Base-by-base conservation (phyloP, 2,888 invertebrate species). In the Andrena fulva region DNA sequence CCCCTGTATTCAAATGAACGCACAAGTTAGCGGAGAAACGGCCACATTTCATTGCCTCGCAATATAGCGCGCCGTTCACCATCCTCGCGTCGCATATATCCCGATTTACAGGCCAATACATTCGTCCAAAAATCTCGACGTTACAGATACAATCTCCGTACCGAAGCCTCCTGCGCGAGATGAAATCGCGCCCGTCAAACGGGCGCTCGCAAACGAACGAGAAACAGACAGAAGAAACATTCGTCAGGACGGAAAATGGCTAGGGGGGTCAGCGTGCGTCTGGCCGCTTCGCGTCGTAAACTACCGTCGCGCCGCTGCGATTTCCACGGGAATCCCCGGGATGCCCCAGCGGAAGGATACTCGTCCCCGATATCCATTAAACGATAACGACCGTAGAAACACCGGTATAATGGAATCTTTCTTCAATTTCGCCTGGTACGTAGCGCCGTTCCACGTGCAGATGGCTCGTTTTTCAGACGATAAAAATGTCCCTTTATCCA, bases 401-500 rank as follows among this genome's bases (percentile, higher is more conserved):
- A 50, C 71, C 42, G 20, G 60, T 69, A 29, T 54, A 80, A 82
- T 71, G 59, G 82, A 75, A 75, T 81, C 52, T 75, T 52, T 63
- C 60, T 70, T n/a, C 52, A 56, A 74, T 82, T 80, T 52, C 52
- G 12, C 8, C 33, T 31, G 10, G n/a, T n/a, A 20, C 33, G 35
- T 60, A 64, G 59, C 35, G 16, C 8, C 42, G 75, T 3, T 10
- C 42, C 24, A 10, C 29, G 31, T 31, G 60, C 52, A 20, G 50
- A 66, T 35, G 48, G 67, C 48, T 54, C 74, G 50, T 64, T 75
- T 75, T 64, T 59, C 20, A 69, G 33, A 50, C 80, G 77, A 77
- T 73, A 73, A 78, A 82, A 75, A 27, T 82, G 59, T 60, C 76
- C 59, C 42, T n/a, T 75, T 71, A 81, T 81, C 67, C 76, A 16